Conservation (phyloP, 2,797 vertebrate genomes). For the Aplochiton taeniatus region DNA sequence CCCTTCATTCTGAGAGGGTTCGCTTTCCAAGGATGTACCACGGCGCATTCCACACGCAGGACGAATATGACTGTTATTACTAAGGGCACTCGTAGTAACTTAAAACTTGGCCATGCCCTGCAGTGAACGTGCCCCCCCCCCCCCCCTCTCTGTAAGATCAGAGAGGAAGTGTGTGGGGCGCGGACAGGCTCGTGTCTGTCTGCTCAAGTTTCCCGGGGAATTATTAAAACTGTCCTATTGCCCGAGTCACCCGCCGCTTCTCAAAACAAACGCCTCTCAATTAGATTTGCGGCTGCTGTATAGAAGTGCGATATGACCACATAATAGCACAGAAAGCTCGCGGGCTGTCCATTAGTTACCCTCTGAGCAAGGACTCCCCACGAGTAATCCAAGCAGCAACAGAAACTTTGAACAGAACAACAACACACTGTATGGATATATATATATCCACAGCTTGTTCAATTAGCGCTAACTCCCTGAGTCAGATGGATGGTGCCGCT, state of each 20-base stretch:
- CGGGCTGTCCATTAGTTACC: slow-evolving; percentile 71
- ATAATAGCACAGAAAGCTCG: slow-evolving; percentile 37
- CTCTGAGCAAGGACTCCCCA: slow-evolving; percentile 60
- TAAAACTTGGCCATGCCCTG: slow-evolving; percentile 31
- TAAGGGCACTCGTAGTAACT: too few relatives aligned
- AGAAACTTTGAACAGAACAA: slow-evolving; percentile 16
- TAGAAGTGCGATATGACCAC: slow-evolving; percentile 38
- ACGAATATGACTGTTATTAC: too few relatives aligned
- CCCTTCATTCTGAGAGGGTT: too few relatives aligned
- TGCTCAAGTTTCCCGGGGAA: slow-evolving; percentile 48
- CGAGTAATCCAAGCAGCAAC: slow-evolving; percentile 27
- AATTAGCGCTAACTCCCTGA: slow-evolving; percentile 45
- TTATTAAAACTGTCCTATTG: slow-evolving; percentile 63
- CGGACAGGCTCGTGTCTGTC: slow-evolving; percentile 29
- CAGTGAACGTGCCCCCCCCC: slow-evolving; percentile 18
- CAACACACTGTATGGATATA: slow-evolving; percentile 37
- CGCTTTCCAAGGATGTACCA: too few relatives aligned
- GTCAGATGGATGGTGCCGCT: too few relatives aligned
- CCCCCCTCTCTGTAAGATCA: slow-evolving; percentile 50
- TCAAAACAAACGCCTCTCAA: slow-evolving; percentile 51
- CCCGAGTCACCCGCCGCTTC: slow-evolving; percentile 43
- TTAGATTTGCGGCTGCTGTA: slow-evolving; percentile 48
- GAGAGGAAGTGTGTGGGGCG: slow-evolving; percentile 15
- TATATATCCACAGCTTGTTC: slow-evolving; percentile 31
- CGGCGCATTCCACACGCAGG: too few relatives aligned